A percentile compares a stretch with the other conserved stretches of the same genome.
Evolutionary conservation across 2,113 vertebrate species (phyloP).

Genomic region (Dendropsophus ebraccatus): DNA sequence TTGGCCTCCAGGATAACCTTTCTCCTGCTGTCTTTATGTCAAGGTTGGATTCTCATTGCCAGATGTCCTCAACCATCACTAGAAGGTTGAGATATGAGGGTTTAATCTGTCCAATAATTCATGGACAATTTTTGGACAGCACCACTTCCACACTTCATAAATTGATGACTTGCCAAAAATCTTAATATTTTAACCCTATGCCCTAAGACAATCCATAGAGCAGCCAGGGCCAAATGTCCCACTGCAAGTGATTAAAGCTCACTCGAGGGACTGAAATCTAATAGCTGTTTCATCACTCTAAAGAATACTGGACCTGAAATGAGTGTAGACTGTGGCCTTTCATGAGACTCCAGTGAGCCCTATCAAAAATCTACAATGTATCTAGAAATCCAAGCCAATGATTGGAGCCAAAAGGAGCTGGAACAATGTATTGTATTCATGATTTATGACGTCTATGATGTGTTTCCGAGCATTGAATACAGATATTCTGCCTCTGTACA

Average conservation of each 20-base stretch:
- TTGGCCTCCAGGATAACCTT: conserved; percentile 6
- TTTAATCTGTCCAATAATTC: conserved; percentile 2
- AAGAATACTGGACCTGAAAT: background rate
- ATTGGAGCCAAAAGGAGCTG: conserved; percentile 16
- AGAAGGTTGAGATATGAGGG: conserved; percentile 8
- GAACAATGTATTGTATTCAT: conserved; percentile 36
- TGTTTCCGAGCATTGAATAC: conserved; percentile 8
- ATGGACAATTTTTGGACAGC: background rate
- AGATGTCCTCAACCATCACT: conserved; percentile 28
- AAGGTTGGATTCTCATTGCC: background rate
- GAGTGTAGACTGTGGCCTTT: background rate
- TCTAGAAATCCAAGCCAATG: background rate
- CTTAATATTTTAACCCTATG: conserved; percentile 11
- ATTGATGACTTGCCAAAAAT: background rate
- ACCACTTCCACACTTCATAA: background rate
- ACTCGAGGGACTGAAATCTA: background rate
- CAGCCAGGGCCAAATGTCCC: background rate
- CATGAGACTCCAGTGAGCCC: conserved; percentile 18
- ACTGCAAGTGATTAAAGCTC: background rate
- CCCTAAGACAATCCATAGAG: conserved; percentile 3
- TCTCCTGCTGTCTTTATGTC: background rate
- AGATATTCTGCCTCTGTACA: background rate
- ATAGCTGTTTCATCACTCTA: background rate
- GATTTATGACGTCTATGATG: background rate
- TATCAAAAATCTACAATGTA: conserved; percentile 6